Evolutionary conservation across 2,113 vertebrate species (phyloP).

Genomic region (Lamprotornis superbus): DNA sequence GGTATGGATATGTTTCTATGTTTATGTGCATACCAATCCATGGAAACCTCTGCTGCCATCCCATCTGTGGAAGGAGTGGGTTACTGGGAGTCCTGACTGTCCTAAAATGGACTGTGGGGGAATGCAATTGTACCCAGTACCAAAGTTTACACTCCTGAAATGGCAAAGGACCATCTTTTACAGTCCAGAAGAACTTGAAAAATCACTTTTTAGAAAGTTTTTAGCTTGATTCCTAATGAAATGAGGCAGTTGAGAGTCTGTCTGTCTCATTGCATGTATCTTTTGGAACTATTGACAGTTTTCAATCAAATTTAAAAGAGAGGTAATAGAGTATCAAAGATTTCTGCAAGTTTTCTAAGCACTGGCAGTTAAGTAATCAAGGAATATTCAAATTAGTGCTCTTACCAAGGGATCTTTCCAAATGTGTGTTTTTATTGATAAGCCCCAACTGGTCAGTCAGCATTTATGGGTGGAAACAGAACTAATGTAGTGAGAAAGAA

Average conservation of each 20-base stretch:
- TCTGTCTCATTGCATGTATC: background rate
- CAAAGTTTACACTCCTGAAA: background rate
- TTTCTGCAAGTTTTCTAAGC: background rate
- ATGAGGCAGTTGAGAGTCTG: background rate
- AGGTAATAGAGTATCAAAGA: background rate
- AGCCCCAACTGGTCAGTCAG: background rate
- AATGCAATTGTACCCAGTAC: background rate
- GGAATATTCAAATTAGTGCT: background rate
- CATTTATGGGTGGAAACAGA: background rate
- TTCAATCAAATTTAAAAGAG: background rate
- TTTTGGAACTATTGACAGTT: background rate
- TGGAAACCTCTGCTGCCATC: background rate
- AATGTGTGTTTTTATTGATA: background rate
- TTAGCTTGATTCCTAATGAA: background rate
- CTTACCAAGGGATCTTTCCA: background rate
- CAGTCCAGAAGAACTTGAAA: background rate
- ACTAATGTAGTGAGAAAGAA: background rate
- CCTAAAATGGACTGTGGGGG: background rate
- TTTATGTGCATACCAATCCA: fast-evolving
- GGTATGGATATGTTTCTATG: background rate
- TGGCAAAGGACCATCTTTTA: background rate
- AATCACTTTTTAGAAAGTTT: background rate
- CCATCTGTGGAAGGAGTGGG: background rate
- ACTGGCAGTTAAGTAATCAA: background rate
- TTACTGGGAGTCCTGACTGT: background rate